Conservation (phyloP, 2,888 invertebrate species). For the Helleia helle region DNA sequence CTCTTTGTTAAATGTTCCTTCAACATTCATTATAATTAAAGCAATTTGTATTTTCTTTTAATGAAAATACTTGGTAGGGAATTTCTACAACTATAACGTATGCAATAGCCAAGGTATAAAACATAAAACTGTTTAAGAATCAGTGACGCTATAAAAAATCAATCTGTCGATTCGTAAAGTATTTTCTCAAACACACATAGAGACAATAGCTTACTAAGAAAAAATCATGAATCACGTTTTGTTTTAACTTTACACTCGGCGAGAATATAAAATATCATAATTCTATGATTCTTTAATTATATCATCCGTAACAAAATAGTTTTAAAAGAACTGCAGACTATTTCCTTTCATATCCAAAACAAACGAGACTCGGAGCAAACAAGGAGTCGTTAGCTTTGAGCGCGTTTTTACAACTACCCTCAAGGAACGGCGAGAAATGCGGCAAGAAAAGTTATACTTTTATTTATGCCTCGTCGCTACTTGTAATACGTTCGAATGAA, state of each 20-base stretch:
- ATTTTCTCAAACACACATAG: too few relatives aligned
- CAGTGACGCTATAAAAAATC: too few relatives aligned
- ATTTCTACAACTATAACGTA: too few relatives aligned
- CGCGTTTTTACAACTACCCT: conserved; percentile 12
- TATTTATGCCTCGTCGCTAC: conserved; percentile 6
- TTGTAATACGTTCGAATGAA: conserved; percentile 1
- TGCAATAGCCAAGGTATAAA: too few relatives aligned
- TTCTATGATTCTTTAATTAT: background rate
- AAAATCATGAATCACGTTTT: too few relatives aligned
- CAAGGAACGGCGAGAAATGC: conserved; percentile 10
- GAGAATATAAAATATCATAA: too few relatives aligned
- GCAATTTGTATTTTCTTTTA: background rate
- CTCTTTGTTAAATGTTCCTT: conserved; percentile 3
- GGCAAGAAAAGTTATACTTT: conserved; percentile 11
- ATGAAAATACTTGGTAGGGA: background rate
- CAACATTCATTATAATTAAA: conserved; percentile 5
- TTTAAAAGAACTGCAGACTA: conserved; percentile 2
- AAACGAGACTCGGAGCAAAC: conserved; percentile 16
- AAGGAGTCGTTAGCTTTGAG: conserved; percentile 12
- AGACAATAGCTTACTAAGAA: too few relatives aligned
- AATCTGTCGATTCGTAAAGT: too few relatives aligned
- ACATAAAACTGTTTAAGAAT: too few relatives aligned
- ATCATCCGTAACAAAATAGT: background rate
- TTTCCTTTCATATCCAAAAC: conserved; percentile 17
- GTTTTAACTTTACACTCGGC: too few relatives aligned